Base-by-base conservation (phyloP, 2,888 invertebrate genomes). In the Hirtodrosophila cameraria region DNA sequence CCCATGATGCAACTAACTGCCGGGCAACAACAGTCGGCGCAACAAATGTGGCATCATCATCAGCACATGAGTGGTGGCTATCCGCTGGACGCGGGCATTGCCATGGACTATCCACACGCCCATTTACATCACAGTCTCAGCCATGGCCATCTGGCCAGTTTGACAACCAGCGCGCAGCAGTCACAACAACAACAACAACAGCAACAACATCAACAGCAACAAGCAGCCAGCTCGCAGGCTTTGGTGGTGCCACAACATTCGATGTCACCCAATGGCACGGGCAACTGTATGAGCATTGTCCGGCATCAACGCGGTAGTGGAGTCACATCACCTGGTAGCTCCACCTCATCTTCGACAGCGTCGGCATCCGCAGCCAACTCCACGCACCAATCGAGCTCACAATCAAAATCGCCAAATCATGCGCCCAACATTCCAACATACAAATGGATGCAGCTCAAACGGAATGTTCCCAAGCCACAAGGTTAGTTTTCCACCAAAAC, bases 371-470 rank as follows among this genome's bases (percentile, higher is more conserved):
- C 79, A 12, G 85, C 58, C 12, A 82, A 67, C 58, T 64, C 75
- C 20, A 36, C 71, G 15, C 86, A 80, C 55, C 68, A 74, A 54
- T 30, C 79, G 2, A 74, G 55, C 64, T 50, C 83, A 31, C 89
- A 88, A 71, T 78, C 88, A 41, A 90, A 90, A 75, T 90, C 90
- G 20, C 90, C 90, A 42, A 89, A 86, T 73, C 90, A 89, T 20
- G 68, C 85, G 15, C 71, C 73, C 57, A 90, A 84, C 74, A 79
- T 97, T 63, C 97, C 97, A 16, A 97, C 98, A 0, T 99, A 98
- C 92, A 98, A 99, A 91, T 99, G 99, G 99, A 99, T 99, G 99
- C 98, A 98, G 92, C 96, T 99, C 87, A 99, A 99, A 92, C 93
- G 99, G 91, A 98, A 97, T 91, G 96, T 97, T 76, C 97, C 98